Evolutionary conservation across 2,113 vertebrate species (phyloP).

Genomic region (Ursus arctos): DNA sequence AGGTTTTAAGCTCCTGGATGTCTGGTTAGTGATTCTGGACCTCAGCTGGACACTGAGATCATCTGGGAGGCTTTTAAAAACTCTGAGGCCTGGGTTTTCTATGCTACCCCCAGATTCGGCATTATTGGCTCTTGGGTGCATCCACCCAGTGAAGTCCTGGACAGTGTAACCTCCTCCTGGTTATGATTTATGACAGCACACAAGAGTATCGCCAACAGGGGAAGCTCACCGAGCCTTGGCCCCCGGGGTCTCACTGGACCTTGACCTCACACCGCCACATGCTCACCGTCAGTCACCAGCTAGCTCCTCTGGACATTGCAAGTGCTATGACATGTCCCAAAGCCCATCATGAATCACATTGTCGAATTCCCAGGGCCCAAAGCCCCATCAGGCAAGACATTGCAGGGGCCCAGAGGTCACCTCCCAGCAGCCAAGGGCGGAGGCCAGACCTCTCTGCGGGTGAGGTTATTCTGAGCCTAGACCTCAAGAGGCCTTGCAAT

Average conservation of each 20-base stretch:
- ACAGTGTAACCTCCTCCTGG: fast-evolving
- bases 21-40: background rate
- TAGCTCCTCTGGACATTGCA: background rate
- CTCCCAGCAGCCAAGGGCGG: background rate
- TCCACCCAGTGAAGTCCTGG: background rate
- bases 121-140: background rate
- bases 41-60: background rate
- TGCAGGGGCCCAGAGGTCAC: background rate
- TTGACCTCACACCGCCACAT: fast-evolving
- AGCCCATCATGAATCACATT: background rate
- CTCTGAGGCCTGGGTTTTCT: background rate
- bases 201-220: background rate
- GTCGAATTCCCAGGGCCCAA: background rate
- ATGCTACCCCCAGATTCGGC: no score
- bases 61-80: background rate
- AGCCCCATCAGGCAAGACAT: background rate
- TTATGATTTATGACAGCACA: fast-evolving
- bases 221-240: fast-evolving
- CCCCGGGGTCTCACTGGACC: background rate
- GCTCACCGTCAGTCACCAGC: background rate
- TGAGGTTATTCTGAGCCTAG: background rate
- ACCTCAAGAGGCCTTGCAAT: background rate
- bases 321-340: background rate
- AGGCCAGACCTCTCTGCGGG: background rate
- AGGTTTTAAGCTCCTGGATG: background rate